Evolutionary conservation across 2,113 vertebrate genomes (phyloP).

Genomic region (Leucosticte australis): DNA sequence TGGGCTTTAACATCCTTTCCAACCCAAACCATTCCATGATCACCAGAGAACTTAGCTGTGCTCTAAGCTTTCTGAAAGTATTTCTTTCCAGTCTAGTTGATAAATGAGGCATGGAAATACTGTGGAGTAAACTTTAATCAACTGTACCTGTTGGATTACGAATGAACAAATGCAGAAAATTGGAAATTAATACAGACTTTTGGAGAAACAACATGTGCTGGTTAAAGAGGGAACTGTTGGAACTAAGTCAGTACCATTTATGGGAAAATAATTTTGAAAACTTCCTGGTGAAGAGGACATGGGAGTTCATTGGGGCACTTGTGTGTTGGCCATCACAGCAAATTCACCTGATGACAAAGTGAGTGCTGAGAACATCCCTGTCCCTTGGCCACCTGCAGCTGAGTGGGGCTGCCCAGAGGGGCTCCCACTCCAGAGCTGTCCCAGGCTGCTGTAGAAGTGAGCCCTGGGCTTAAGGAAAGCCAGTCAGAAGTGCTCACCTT

Average conservation of each 20-base stretch:
- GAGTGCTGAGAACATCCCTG: background rate
- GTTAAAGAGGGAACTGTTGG: background rate
- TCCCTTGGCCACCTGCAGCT: background rate
- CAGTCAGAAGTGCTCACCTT: background rate
- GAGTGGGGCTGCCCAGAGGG: background rate
- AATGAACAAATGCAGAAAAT: background rate
- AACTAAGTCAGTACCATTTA: background rate
- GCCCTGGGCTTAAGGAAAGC: background rate
- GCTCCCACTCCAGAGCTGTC: background rate
- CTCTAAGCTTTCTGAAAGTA: background rate
- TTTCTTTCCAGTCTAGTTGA: background rate
- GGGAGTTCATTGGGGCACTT: background rate
- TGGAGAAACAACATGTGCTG: rapidly evolving
- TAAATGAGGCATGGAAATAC: background rate
- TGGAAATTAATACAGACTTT: background rate
- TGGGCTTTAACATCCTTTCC: background rate
- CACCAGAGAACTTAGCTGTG: background rate
- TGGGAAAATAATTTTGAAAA: background rate
- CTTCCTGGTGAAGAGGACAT: background rate
- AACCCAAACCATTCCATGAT: background rate
- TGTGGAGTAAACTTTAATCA: background rate
- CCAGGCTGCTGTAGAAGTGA: rapidly evolving
- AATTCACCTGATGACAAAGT: background rate
- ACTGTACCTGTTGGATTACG: background rate
- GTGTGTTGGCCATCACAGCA: background rate